A percentile compares a stretch with the other conserved stretches of the same genome.
Conservation (phyloP, 2,888 invertebrate genomes). For the Archips xylosteana region DNA sequence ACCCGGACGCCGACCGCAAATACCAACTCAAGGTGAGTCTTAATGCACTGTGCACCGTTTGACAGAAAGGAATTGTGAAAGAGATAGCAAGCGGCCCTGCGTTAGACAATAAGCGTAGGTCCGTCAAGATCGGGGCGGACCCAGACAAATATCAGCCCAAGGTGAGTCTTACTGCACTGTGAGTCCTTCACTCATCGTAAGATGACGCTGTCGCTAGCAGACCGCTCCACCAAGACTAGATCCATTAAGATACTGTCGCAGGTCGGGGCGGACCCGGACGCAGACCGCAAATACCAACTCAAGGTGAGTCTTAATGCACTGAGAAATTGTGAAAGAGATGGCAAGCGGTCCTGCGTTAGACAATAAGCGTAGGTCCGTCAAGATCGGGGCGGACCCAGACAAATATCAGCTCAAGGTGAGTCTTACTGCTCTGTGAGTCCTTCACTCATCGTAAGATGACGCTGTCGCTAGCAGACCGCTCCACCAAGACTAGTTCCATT, state of each 20-base stretch:
- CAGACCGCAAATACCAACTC: slow-evolving; percentile 94
- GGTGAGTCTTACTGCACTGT: too few relatives aligned
- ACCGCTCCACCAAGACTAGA: slow-evolving; percentile 96
- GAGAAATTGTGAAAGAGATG: too few relatives aligned
- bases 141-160: too few relatives aligned
- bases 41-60: not conserved
- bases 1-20: slow-evolving; percentile 97
- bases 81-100: too few relatives aligned
- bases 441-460: slow-evolving; percentile 99
- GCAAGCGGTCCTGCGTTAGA: too few relatives aligned
- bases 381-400: too few relatives aligned
- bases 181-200: slow-evolving; percentile 99
- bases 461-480: slow-evolving; percentile 97
- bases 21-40: slow-evolving; percentile 93
- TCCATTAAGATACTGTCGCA: slow-evolving; percentile 98
- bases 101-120: too few relatives aligned
- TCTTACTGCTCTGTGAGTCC: too few relatives aligned
- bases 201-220: slow-evolving; percentile 99
- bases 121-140: too few relatives aligned
- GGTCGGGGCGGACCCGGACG: slow-evolving; percentile 97
- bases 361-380: too few relatives aligned
- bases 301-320: slow-evolving; percentile 85
- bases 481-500: slow-evolving; percentile 96
- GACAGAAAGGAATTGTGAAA: too few relatives aligned
- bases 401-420: too few relatives aligned